Evolutionary conservation across 2,888 invertebrate genomes (phyloP).

Genomic region (Lamellibrachia satsuma): DNA sequence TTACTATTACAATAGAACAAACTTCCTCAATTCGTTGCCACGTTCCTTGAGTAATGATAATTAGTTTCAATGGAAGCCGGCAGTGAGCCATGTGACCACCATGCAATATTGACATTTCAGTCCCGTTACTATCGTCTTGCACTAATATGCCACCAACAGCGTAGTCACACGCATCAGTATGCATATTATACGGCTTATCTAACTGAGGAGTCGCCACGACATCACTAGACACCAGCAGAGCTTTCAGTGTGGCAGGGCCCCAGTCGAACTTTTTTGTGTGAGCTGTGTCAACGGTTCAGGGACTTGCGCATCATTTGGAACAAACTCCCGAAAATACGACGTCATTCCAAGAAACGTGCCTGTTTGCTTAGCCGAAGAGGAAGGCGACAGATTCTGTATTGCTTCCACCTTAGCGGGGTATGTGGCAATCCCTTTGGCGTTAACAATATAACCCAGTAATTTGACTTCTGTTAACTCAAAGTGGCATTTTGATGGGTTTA

Average conservation of each 20-base stretch:
- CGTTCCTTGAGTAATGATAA: too few relatives aligned
- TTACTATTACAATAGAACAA: too few relatives aligned
- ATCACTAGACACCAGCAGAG: constrained; percentile 14
- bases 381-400: constrained; percentile 27
- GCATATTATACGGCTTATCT: constrained; percentile 23
- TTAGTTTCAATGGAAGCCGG: not conserved
- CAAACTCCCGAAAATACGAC: constrained; percentile 26
- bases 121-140: constrained; percentile 14
- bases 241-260: constrained; percentile 21
- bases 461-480: constrained; percentile 33
- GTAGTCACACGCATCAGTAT: constrained; percentile 19
- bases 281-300: constrained; percentile 27
- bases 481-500: constrained; percentile 35
- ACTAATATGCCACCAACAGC: constrained; percentile 14
- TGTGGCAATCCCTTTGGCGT: constrained; percentile 32
- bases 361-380: not conserved
- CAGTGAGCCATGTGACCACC: not conserved
- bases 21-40: too few relatives aligned
- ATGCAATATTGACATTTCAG: not conserved
- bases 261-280: constrained; percentile 23
- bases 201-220: constrained; percentile 21
- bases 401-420: constrained; percentile 34
- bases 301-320: constrained; percentile 25
- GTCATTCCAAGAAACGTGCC: constrained; percentile 29
- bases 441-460: constrained; percentile 34